Conservation (phyloP, 1,140 invertebrate genomes). For the Caenorhabditis tropicalis region DNA sequence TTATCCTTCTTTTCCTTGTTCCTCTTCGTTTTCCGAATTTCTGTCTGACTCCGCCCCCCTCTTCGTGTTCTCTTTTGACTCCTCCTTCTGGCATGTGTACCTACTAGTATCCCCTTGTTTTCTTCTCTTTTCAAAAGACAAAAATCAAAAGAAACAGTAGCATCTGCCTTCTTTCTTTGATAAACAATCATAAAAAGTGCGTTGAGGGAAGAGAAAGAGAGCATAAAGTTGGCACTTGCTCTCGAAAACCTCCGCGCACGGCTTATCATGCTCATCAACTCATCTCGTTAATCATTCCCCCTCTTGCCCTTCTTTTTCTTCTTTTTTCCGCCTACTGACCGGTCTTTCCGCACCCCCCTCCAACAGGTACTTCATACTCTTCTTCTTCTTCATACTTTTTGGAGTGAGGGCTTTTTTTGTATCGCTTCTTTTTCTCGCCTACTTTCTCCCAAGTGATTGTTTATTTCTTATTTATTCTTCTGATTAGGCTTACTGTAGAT, state of each 20-base stretch:
- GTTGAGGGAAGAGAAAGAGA: neutral
- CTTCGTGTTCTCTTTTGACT: neutral
- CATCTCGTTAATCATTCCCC: constrained; percentile 12
- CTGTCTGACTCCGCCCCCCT: constrained; percentile 11
- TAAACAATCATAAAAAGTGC: neutral
- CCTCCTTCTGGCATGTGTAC: neutral
- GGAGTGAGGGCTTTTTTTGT: neutral
- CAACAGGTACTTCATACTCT: constrained; percentile 7
- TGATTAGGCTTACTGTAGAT: neutral
- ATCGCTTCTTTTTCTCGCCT: neutral
- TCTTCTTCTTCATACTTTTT: neutral
- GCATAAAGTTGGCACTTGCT: constrained; percentile 35
- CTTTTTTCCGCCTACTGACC: constrained; percentile 13
- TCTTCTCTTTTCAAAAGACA: neutral
- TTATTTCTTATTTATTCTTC: neutral
- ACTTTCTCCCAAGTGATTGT: neutral
- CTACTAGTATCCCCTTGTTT: neutral
- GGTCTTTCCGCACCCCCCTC: constrained; percentile 18
- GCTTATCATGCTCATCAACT: constrained; percentile 43
- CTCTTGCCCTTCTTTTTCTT: neutral
- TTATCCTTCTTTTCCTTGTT: neutral
- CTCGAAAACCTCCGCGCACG: constrained; percentile 26
- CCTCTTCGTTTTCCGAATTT: neutral
- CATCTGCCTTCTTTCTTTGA: neutral
- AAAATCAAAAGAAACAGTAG: neutral